Evolutionary conservation across 2,888 invertebrate species (phyloP).

Genomic region (Onthophagus sagittarius): DNA sequence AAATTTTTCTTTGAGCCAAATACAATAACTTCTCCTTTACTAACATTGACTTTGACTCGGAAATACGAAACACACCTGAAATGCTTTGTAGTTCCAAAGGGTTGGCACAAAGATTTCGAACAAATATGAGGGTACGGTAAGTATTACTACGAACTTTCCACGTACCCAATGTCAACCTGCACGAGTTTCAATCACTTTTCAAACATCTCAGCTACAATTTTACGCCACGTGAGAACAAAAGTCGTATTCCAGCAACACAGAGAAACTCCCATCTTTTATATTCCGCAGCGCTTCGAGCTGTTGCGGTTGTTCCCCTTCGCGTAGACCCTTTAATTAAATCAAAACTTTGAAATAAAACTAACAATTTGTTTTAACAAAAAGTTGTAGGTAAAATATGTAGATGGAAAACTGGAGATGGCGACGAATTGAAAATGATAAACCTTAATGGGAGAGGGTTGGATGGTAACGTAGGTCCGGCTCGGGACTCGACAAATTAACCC

Average conservation of each 20-base stretch:
- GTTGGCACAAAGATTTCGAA: neutral
- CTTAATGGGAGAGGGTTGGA: neutral
- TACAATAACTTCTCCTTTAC: no score
- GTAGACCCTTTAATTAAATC: neutral
- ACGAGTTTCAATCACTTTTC: neutral
- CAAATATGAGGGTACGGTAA: neutral
- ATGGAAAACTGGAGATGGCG: neutral
- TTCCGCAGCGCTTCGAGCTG: neutral
- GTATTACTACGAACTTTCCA: neutral
- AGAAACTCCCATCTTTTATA: neutral
- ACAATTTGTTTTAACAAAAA: no score
- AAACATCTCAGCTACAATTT: neutral
- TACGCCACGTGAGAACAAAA: neutral
- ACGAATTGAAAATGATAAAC: constrained; percentile 12
- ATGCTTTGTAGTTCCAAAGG: neutral
- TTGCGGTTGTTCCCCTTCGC: neutral
- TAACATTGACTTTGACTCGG: no score
- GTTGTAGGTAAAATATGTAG: neutral
- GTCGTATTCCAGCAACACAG: neutral
- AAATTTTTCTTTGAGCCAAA: no score
- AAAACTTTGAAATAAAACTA: neutral
- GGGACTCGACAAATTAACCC: constrained; percentile 9
- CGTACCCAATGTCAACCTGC: neutral
- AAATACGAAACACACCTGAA: neutral
- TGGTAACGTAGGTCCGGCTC: neutral